Evolutionary conservation across 2,888 invertebrate genomes (phyloP).

Genomic region (Dolichomitus sp.): DNA sequence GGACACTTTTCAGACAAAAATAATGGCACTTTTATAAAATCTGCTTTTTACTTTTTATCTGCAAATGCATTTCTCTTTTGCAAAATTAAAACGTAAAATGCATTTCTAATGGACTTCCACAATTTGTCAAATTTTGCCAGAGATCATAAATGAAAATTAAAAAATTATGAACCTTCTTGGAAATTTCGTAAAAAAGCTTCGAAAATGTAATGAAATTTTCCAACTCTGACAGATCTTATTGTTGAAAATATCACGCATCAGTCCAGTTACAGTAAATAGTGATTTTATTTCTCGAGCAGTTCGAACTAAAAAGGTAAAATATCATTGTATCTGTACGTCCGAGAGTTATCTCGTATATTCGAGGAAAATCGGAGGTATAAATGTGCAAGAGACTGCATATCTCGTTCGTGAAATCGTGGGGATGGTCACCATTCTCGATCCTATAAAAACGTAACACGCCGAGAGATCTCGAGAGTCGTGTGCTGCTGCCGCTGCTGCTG

Average conservation of each 20-base stretch:
- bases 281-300: not conserved
- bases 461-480: conserved; percentile 18
- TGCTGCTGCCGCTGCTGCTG: not conserved
- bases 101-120: too few species aligned
- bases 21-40: too few species aligned
- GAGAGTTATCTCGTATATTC: conserved; percentile 30
- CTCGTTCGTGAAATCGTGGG: conserved; percentile 13
- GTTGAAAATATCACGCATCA: not conserved
- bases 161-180: too few species aligned
- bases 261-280: not conserved
- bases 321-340: conserved; percentile 1
- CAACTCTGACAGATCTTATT: not conserved
- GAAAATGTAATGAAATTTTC: not conserved
- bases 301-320: not conserved
- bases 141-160: too few species aligned
- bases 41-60: too few species aligned
- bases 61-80: too few species aligned
- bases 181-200: too few species aligned
- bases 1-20: too few species aligned
- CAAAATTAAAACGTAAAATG: too few species aligned
- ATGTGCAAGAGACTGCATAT: conserved; percentile 31
- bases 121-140: too few species aligned
- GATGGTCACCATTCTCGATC: conserved; percentile 48
- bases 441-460: conserved; percentile 55
- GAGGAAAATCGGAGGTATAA: conserved; percentile 33